Base-by-base conservation (phyloP, 2,888 invertebrate species). In the Aleiodes alternator region DNA sequence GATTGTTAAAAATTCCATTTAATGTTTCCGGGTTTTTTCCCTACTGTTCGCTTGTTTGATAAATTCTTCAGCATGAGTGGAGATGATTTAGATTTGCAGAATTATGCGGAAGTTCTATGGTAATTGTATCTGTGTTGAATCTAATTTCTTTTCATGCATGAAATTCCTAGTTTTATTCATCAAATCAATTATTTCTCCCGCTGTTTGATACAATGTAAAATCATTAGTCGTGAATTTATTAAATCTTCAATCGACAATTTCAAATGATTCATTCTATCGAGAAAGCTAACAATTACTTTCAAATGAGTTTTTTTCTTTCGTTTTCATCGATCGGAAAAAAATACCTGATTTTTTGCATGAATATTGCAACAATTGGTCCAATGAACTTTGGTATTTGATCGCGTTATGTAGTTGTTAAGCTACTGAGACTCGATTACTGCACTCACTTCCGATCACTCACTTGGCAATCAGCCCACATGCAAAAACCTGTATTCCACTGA, bases 401-500 rank as follows among this genome's bases (percentile, higher is more conserved):
- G 16, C 14, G 43, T 38, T 61, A 43, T 61, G 16, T n/a, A 14
- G 38, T 34, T 61, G 59, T 61, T n/a, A 38, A 61, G 59, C 34
- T 61, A 12, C n/a, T 34, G 38, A 34, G 38, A 61, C 43, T 61
- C 61, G 43, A 61, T 61, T 61, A 43, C 43, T 61, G 61, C 43
- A 38, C 43, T 61, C 43, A 61, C 61, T 61, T 61, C 61, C 61
- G 61, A 38, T 38, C 61, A 61, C 14, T 43, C 61, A 43, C 43
- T 61, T 61, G 61, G 61, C 38, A 61, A 61, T 43, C 61, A 61
- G 61, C 61, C 61, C 43, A 61, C 61, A 61, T 43, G 38, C 61
- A 14, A 38, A 61, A 55, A 56, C 56, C 31, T 57, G 34, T 31
- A 57, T 57, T 34, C 31, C 12, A 12, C 38, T 38, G 38, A 38